Percentiles rank a stretch among this genome's conserved stretches.
Evolutionary conservation across 2,113 vertebrate species (phyloP).

Genomic region (Etheostoma spectabile): DNA sequence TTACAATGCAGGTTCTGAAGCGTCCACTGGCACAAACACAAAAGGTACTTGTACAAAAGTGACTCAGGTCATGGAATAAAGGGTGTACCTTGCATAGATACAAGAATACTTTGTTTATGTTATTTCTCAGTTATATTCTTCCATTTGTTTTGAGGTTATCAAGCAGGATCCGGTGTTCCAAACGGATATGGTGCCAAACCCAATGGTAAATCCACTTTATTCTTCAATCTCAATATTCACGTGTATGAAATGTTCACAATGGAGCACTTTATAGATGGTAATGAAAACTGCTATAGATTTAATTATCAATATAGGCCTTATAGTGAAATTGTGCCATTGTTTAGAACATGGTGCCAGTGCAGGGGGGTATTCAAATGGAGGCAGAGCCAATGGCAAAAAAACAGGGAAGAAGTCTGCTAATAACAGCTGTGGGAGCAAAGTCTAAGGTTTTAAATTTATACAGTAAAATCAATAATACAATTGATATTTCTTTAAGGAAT

Average conservation of each 20-base stretch:
- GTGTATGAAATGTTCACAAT: neutral
- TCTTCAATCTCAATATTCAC: neutral
- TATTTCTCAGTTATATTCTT: neutral
- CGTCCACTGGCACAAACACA: conserved; percentile 47
- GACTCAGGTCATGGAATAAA: neutral
- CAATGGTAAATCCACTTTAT: conserved; percentile 41
- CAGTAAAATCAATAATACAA: neutral
- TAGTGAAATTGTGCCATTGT: conserved; percentile 22
- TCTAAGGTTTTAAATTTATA: neutral
- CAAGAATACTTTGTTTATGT: neutral
- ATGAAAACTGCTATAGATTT: neutral
- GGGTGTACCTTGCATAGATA: neutral
- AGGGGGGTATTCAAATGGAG: conserved; percentile 54
- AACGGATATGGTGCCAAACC: conserved; percentile 47
- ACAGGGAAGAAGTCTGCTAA: conserved; percentile 39
- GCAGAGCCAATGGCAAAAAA: conserved; percentile 55
- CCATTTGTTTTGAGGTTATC: conserved; percentile 43
- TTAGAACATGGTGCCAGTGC: conserved; percentile 55
- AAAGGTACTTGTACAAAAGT: conserved; percentile 44
- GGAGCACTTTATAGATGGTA: neutral
- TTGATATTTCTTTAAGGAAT: neutral
- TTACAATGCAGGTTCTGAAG: conserved; percentile 48
- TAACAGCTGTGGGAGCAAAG: neutral
- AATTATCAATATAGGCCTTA: neutral
- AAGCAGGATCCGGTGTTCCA: conserved; percentile 53